Conservation (phyloP, 2,888 invertebrate genomes). For the Pheosia tremula region DNA sequence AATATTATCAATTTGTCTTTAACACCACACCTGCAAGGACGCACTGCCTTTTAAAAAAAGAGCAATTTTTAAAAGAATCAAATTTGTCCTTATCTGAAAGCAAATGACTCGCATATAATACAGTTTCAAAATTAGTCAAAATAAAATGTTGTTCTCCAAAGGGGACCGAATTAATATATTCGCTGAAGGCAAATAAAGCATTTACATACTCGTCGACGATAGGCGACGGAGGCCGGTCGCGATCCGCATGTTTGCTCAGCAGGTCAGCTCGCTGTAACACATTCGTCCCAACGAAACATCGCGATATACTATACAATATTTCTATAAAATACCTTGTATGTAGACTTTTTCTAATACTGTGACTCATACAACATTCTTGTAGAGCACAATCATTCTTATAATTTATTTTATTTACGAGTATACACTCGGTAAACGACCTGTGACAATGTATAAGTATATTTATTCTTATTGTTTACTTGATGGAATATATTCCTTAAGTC, state of each 20-base stretch:
- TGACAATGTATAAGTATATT: not conserved
- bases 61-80: no score
- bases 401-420: not conserved
- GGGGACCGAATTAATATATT: slow-evolving; percentile 24
- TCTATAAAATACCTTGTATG: slow-evolving; percentile 16
- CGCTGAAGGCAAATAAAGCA: slow-evolving; percentile 18
- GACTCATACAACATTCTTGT: not conserved
- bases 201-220: slow-evolving; percentile 27
- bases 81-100: no score
- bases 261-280: slow-evolving; percentile 24
- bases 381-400: not conserved
- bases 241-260: slow-evolving; percentile 35
- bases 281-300: slow-evolving; percentile 28
- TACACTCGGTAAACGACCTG: not conserved
- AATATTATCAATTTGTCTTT: no score
- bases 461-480: not conserved
- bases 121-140: no score
- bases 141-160: not conserved
- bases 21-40: no score
- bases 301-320: slow-evolving; percentile 14
- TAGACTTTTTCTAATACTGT: slow-evolving; percentile 8
- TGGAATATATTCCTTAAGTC: not conserved
- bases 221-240: slow-evolving; percentile 16
- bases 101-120: not conserved
- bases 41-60: no score